phyloP scores from a whole-genome alignment of 2,888 invertebrate species.

The Ichneumoninae sp. region DNA sequence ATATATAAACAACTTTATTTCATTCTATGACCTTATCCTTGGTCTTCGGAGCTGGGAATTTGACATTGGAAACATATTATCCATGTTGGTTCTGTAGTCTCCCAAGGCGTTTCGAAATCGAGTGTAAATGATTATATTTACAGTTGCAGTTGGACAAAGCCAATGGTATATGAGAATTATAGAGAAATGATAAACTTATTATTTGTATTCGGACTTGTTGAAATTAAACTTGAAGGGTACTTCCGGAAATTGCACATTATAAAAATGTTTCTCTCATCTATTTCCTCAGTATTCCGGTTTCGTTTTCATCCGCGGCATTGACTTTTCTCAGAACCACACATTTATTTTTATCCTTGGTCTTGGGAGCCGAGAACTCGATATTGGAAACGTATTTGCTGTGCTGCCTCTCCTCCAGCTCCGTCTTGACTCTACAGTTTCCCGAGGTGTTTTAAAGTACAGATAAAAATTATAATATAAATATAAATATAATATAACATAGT shows the following conservation, averaged over 20 bases:
- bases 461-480: too few relatives aligned
- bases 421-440: constrained; percentile 93
- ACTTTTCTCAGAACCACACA: constrained; percentile 89
- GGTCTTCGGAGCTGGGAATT: too few relatives aligned
- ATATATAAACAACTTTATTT: not conserved
- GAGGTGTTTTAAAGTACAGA: constrained; percentile 86
- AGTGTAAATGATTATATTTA: not conserved
- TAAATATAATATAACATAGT: too few relatives aligned
- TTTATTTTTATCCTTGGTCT: constrained; percentile 84
- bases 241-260: constrained; percentile 53
- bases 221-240: constrained; percentile 86
- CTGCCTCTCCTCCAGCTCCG: constrained; percentile 91
- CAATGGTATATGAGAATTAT: constrained; percentile 33
- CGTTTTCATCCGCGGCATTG: constrained; percentile 69
- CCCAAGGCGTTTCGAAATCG: not conserved
- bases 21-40: not conserved
- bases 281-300: constrained; percentile 14
- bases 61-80: too few relatives aligned
- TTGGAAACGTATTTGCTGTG: constrained; percentile 75
- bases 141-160: not conserved
- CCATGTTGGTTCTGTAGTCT: too few relatives aligned
- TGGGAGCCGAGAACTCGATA: constrained; percentile 55
- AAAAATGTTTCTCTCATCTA: constrained; percentile 46
- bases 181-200: constrained; percentile 22
- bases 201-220: constrained; percentile 75